These are phyloP conservation scores for Chironex yamaguchii DNA, from an alignment of 30 jellyfish, hydroid and myxozoan species.

Conservation along the genomic window DNA sequence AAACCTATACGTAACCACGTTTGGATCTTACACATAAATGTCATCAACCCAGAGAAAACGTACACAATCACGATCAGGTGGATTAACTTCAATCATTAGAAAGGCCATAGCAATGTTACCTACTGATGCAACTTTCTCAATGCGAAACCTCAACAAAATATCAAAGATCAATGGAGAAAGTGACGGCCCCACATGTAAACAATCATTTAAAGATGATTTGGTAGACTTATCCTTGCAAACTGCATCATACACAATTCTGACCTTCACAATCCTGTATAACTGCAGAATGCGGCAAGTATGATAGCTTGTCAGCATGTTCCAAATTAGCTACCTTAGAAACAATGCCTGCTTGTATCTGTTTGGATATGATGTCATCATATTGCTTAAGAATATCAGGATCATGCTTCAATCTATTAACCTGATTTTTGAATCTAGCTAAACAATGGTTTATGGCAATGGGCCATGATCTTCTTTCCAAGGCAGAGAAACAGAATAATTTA, in stretches of 20 bases:
- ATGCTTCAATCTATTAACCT: slow-evolving; percentile 16
- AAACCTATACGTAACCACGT: neutral
- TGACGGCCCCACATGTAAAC: slow-evolving; percentile 20
- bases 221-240: slow-evolving; percentile 8
- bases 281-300: slow-evolving; percentile 27
- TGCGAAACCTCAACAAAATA: slow-evolving; percentile 42
- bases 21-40: slow-evolving; percentile 26
- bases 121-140: slow-evolving; percentile 1
- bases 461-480: slow-evolving; percentile 70
- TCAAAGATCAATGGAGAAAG: slow-evolving; percentile 11
- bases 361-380: slow-evolving; percentile 15
- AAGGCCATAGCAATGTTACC: slow-evolving; percentile 53
- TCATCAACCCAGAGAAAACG: slow-evolving; percentile 52
- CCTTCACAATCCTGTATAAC: slow-evolving; percentile 24
- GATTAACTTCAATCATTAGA: slow-evolving; percentile 38
- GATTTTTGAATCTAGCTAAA: slow-evolving; percentile 14
- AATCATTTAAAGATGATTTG: slow-evolving; percentile 25
- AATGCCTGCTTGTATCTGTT: slow-evolving; percentile 30
- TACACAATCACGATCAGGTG: slow-evolving; percentile 42
- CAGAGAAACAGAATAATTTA: slow-evolving; percentile 22
- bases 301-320: slow-evolving; percentile 23
- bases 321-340: slow-evolving; percentile 17
- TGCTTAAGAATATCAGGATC: slow-evolving; percentile 5
- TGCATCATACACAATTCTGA: slow-evolving; percentile 58
- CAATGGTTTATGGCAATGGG: slow-evolving; percentile 20